Evolutionary conservation across 2,888 invertebrate genomes (phyloP).

Genomic region (Bellardia pandia): DNA sequence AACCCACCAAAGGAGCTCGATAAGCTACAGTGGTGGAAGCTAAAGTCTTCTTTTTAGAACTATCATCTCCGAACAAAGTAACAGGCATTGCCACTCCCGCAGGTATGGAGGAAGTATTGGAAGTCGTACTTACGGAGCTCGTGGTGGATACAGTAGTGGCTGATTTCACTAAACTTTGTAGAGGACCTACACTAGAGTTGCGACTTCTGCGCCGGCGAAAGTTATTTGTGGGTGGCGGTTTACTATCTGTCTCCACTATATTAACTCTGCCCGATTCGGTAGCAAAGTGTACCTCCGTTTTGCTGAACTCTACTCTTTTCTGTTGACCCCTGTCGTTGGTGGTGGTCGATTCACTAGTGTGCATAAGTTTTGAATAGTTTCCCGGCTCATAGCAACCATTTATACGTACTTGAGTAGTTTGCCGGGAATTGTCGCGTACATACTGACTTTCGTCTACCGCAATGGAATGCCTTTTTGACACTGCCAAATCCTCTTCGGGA

Average conservation of each 20-base stretch:
- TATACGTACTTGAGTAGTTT: conserved; percentile 82
- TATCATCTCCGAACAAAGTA: conserved; percentile 88
- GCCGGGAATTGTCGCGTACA: conserved; percentile 81
- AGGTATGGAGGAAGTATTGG: conserved; percentile 54
- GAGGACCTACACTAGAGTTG: conserved; percentile 85
- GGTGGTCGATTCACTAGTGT: conserved; percentile 40
- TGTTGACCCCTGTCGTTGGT: conserved; percentile 83
- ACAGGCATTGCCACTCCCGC: conserved; percentile 84
- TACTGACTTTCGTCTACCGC: conserved; percentile 86
- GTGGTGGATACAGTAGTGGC: conserved; percentile 78
- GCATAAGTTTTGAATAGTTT: conserved; percentile 40
- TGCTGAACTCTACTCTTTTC: conserved; percentile 92
- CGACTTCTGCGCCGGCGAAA: conserved; percentile 89
- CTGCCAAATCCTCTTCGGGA: conserved; percentile 73
- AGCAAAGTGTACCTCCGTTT: conserved; percentile 94
- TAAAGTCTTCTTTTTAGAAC: conserved; percentile 74
- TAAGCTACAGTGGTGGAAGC: conserved; percentile 79
- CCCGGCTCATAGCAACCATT: conserved; percentile 77
- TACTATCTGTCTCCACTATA: conserved; percentile 94
- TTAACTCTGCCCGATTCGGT: conserved; percentile 94
- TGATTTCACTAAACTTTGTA: conserved; percentile 80
- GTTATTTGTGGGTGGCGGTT: conserved; percentile 93
- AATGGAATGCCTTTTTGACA: conserved; percentile 85
- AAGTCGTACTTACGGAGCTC: conserved; percentile 59
- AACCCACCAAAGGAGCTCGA: conserved; percentile 77